Conservation (phyloP, 2,113 vertebrate genomes). For the Clarias magur region DNA sequence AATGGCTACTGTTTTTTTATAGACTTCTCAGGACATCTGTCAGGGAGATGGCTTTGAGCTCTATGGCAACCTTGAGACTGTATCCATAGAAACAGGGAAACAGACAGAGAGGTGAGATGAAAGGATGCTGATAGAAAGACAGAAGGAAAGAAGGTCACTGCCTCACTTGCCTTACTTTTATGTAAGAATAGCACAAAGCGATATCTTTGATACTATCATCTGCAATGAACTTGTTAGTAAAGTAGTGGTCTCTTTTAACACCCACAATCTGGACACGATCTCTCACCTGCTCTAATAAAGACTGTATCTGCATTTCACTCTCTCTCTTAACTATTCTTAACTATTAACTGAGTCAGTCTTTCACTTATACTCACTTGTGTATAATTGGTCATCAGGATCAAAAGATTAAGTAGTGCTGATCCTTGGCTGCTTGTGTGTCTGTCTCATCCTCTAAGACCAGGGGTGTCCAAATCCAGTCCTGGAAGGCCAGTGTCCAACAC, state of each 20-base stretch:
- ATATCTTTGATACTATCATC: neutral
- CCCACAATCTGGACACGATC: slow-evolving; percentile 4
- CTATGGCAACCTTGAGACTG: slow-evolving; percentile 53
- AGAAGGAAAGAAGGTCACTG: neutral
- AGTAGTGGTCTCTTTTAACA: slow-evolving; percentile 32
- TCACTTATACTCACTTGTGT: neutral
- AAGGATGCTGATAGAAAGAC: neutral
- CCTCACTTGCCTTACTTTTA: neutral
- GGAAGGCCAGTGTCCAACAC: too few species aligned
- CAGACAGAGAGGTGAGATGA: slow-evolving; percentile 13
- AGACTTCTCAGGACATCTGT: slow-evolving; percentile 43
- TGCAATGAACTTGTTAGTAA: neutral
- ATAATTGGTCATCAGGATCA: neutral
- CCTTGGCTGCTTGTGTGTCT: slow-evolving; percentile 6
- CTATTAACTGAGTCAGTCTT: neutral
- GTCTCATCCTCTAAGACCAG: neutral
- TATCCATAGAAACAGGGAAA: slow-evolving; percentile 56
- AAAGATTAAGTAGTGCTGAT: neutral
- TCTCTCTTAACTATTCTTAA: slow-evolving; percentile 13
- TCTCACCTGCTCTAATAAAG: slow-evolving; percentile 53
- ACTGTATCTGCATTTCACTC: slow-evolving; percentile 43
- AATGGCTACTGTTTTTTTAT: neutral
- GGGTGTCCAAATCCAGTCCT: too few species aligned
- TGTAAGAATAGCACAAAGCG: neutral
- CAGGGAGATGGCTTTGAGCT: slow-evolving; percentile 47